Conservation (phyloP, 2,888 invertebrate genomes). For the Xylocampa areola region DNA sequence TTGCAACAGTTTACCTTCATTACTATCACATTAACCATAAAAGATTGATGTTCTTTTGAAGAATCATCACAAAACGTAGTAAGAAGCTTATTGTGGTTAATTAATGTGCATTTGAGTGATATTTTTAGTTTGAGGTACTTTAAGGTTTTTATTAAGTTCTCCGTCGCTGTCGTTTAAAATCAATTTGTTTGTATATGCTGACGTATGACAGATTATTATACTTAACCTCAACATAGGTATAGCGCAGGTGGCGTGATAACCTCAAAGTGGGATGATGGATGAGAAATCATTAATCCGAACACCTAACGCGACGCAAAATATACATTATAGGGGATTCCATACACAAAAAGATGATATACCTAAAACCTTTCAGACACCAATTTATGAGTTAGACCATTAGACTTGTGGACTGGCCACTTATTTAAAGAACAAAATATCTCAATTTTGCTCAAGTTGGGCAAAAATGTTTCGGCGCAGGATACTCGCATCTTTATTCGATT, state of each 20-base stretch:
- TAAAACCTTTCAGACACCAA: conserved; percentile 22
- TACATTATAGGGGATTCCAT: conserved; percentile 6
- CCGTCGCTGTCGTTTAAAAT: background rate
- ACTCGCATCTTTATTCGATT: no score
- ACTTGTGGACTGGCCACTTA: conserved; percentile 4
- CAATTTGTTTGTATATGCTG: background rate
- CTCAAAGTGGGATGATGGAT: conserved; percentile 28
- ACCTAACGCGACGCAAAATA: background rate
- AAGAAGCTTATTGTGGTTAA: no score
- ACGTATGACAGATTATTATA: background rate
- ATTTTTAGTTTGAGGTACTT: no score
- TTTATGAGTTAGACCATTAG: conserved; percentile 11
- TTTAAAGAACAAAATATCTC: conserved; percentile 5
- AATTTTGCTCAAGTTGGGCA: conserved; percentile 8
- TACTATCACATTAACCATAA: no score
- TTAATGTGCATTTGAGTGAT: no score
- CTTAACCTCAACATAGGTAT: background rate
- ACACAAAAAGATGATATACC: conserved; percentile 3
- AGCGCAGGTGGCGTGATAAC: conserved; percentile 5
- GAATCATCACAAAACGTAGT: no score
- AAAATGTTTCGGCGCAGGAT: no score
- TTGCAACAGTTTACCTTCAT: no score
- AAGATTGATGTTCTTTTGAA: no score
- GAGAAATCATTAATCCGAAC: conserved; percentile 16
- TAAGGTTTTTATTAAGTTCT: no score